Evolutionary conservation across 2,113 vertebrate species (phyloP).

Genomic region (Pedetes capensis): DNA sequence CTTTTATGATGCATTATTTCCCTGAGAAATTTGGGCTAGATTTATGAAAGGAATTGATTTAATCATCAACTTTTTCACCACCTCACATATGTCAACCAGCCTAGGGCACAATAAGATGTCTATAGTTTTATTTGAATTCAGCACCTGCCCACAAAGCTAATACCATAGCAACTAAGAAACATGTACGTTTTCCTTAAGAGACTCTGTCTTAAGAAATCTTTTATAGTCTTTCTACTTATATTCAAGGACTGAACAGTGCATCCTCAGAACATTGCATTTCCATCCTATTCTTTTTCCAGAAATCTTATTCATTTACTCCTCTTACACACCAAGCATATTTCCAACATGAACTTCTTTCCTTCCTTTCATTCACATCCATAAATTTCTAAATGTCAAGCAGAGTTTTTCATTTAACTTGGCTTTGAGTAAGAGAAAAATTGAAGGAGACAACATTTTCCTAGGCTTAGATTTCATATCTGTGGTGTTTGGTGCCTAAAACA

Average conservation of each 20-base stretch:
- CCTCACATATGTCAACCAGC: not conserved
- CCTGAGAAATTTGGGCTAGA: slow-evolving; percentile 15
- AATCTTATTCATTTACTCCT: slow-evolving; percentile 5
- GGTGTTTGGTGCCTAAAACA: not conserved
- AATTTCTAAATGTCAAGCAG: slow-evolving; percentile 52
- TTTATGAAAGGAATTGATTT: slow-evolving; percentile 41
- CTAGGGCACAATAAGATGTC: not conserved
- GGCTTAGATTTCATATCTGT: not conserved
- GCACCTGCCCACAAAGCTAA: slow-evolving; percentile 39
- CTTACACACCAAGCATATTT: slow-evolving; percentile 44
- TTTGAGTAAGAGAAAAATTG: slow-evolving; percentile 5
- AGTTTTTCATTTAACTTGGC: not conserved
- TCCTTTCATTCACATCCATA: not conserved
- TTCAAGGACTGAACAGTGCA: not conserved
- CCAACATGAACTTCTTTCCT: not conserved
- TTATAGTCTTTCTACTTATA: slow-evolving; percentile 25
- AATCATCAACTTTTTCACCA: slow-evolving; percentile 11
- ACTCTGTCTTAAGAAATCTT: not conserved
- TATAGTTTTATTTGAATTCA: slow-evolving; percentile 47
- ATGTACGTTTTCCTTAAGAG: slow-evolving; percentile 12
- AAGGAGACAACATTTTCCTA: not conserved
- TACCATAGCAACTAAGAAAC: slow-evolving; percentile 28
- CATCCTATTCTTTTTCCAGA: not conserved
- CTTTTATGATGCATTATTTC: slow-evolving; percentile 4
- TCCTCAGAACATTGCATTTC: not conserved